Evolutionary conservation across 2,113 vertebrate species (phyloP).

Genomic region (Speoplatyrhinus poulsoni): DNA sequence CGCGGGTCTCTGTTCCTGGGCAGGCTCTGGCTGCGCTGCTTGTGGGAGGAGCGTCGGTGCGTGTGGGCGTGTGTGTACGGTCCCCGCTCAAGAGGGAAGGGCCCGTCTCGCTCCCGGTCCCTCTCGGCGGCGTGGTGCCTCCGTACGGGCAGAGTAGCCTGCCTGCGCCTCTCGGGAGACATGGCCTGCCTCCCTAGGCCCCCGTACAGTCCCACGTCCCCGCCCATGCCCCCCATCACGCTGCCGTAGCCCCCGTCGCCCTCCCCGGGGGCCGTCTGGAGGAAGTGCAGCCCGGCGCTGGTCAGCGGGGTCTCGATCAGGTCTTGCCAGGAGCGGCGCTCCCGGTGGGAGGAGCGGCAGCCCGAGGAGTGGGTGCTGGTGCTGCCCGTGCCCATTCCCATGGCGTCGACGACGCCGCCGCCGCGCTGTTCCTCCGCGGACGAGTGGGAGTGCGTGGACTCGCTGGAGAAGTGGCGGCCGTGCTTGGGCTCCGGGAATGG

Average conservation of each 20-base stretch:
- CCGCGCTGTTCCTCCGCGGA: conserved; percentile 83
- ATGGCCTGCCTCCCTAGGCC: conserved; percentile 68
- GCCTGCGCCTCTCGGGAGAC: conserved; percentile 81
- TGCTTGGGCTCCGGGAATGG: conserved; percentile 87
- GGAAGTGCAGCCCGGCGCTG: conserved; percentile 88
- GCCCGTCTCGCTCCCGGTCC: conserved; percentile 81
- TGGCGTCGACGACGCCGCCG: conserved; percentile 10
- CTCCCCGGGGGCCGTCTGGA: conserved; percentile 83
- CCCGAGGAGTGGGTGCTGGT: conserved; percentile 81
- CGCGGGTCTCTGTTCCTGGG: conserved; percentile 83
- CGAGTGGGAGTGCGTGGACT: conserved; percentile 87
- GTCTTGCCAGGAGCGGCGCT: conserved; percentile 86
- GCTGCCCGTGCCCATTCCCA: conserved; percentile 72
- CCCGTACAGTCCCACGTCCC: conserved; percentile 64
- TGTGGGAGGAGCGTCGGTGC: conserved; percentile 77
- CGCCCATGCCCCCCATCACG: conserved; percentile 66
- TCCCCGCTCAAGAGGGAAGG: conserved; percentile 84
- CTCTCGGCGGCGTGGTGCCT: conserved; percentile 79
- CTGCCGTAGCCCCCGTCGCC: conserved; percentile 62
- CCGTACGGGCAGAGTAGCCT: conserved; percentile 82
- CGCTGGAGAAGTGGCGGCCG: conserved; percentile 84
- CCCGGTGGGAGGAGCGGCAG: conserved; percentile 81
- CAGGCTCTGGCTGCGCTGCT: conserved; percentile 88
- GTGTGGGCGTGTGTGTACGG: conserved; percentile 67
- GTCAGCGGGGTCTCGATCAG: conserved; percentile 84